Base-by-base conservation (phyloP, 1,140 invertebrate species). In the Lineus longissimus region DNA sequence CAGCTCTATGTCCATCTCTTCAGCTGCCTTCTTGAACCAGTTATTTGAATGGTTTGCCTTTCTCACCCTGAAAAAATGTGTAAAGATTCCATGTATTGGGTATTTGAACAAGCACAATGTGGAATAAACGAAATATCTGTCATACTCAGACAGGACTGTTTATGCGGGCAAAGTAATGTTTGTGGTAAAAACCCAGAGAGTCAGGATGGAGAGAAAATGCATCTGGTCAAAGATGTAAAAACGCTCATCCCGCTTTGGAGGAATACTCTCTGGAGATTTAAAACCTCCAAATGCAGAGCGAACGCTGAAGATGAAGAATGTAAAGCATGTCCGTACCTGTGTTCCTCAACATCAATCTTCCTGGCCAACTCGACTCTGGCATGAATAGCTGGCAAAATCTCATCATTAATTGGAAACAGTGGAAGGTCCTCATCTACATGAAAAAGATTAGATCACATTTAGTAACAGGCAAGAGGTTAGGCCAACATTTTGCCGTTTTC, bases 1-100 rank as follows among this genome's bases (percentile, higher is more conserved):
- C 11, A 95, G 78, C 47, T 93, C 84, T 62, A 97, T 87, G 79
- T 96, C 94, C 87, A 93, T 90, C 65, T 95, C 92, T 68, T 89
- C 85, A 0, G 89, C 89, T 6, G 88, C 88, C 78, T 90, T 91
- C 67, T 89, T 86, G 69, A 93, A 84, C 94, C 94, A 97, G 43
- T 89, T 88, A 65, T 86, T 86, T 54, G 91, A 85, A 29, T 87
- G 85, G 71, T 87, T 87, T 7, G 85, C 82, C 66, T 90, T 88
- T 30, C 87, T 85, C 45, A 86, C 70, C 62, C 76, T 77, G 59
- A 17, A 68, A 63, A 36, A 56, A 27, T 43, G 47, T 51, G n/a
- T 23, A 51, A n/a, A n/a, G n/a, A 51, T 11, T 13, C 19, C 19
- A 19, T 43, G 11, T 43, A 43, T 13, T 19, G 11, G 19, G 19